Conservation (phyloP, 2,113 vertebrate species). For the Scytalopus superciliaris region DNA sequence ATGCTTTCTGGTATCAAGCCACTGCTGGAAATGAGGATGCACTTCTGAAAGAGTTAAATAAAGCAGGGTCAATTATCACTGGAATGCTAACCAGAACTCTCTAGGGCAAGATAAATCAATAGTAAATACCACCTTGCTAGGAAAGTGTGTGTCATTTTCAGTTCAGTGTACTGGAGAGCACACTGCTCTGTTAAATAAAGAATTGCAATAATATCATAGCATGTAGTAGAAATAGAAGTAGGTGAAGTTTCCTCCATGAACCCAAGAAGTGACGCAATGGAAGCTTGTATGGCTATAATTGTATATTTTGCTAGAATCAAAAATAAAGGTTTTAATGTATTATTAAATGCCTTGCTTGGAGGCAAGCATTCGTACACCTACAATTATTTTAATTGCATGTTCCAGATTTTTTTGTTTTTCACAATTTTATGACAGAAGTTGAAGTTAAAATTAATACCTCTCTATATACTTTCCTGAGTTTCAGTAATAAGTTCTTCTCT, state of each 20-base stretch:
- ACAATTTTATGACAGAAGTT: constrained; percentile 61
- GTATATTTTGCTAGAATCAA: constrained; percentile 86
- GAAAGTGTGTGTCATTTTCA: constrained; percentile 19
- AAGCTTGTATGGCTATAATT: constrained; percentile 79
- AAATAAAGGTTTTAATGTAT: constrained; percentile 86
- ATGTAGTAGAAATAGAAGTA: constrained; percentile 54
- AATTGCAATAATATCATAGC: constrained; percentile 60
- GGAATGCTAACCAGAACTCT: constrained; percentile 52
- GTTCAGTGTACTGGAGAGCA: constrained; percentile 37
- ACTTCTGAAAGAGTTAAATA: constrained; percentile 42
- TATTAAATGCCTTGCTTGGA: constrained; percentile 80
- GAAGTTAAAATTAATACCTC: constrained; percentile 63
- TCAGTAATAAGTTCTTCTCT: constrained; percentile 43
- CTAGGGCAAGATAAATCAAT: constrained; percentile 54
- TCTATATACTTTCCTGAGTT: constrained; percentile 12
- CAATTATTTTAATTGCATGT: constrained; percentile 87
- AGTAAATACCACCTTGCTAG: constrained; percentile 40
- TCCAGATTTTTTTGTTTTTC: constrained; percentile 78
- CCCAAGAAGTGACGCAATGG: constrained; percentile 46
- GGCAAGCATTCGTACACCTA: constrained; percentile 82
- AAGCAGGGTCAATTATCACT: constrained; percentile 35
- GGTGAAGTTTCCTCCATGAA: constrained; percentile 51
- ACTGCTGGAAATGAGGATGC: background rate
- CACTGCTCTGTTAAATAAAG: constrained; percentile 67
- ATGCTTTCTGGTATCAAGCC: background rate